These are phyloP conservation scores for Baryphthengus martii DNA, from an alignment of 2,113 vertebrate species.

Conservation along the genomic window DNA sequence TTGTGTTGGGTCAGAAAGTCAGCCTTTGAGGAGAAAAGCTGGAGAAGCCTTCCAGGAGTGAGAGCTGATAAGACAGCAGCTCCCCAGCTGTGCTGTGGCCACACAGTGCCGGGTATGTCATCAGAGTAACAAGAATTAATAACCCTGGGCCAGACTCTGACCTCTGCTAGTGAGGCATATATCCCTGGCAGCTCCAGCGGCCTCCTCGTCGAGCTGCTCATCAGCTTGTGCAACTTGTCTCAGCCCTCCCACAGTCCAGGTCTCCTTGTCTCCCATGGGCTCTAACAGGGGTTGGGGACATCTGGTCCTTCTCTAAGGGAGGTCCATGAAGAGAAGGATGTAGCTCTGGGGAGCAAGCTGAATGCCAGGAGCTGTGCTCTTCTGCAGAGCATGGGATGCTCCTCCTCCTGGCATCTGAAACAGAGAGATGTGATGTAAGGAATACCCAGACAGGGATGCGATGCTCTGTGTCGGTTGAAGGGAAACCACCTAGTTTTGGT, in stretches of 20 bases:
- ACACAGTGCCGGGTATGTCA: not conserved
- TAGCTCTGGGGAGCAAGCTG: rapidly evolving
- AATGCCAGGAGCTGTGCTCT: not conserved
- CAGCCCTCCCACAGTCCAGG: not conserved
- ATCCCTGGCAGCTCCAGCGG: not conserved
- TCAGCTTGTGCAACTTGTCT: not conserved
- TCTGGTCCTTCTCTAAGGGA: not conserved
- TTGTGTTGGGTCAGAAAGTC: not conserved
- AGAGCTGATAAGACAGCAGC: conserved; percentile 50
- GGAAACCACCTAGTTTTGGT: not conserved
- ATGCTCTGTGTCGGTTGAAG: not conserved
- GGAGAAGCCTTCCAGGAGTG: conserved; percentile 49
- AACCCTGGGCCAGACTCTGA: conserved; percentile 32
- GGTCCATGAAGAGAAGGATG: not conserved
- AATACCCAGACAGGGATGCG: not conserved
- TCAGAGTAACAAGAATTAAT: conserved; percentile 1
- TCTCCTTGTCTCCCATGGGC: not conserved
- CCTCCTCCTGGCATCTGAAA: not conserved
- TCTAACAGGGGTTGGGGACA: not conserved
- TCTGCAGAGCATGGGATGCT: not conserved
- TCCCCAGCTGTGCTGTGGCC: conserved; percentile 48
- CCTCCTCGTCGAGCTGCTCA: not conserved
- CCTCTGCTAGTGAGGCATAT: not conserved
- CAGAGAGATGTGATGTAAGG: not conserved
- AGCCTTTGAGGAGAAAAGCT: conserved; percentile 40